Percentiles rank a stretch among this genome's conserved stretches.
Conservation (phyloP, 2,888 invertebrate species). For the Villa cingulata region DNA sequence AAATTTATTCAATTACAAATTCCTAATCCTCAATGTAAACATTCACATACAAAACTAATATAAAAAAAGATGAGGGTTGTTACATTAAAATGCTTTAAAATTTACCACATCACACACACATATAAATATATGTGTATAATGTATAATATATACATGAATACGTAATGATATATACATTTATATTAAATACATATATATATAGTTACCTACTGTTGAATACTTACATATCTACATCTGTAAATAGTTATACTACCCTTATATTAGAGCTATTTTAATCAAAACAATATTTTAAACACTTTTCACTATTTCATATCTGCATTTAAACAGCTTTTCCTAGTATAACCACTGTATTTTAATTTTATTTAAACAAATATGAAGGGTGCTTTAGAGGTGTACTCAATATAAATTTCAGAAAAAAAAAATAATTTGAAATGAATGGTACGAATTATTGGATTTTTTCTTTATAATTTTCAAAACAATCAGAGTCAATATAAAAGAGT, state of each 20-base stretch:
- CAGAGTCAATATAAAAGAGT: too few relatives aligned
- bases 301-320: constrained; percentile 1
- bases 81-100: background rate
- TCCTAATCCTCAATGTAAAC: constrained; percentile 17
- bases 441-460: too few relatives aligned
- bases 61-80: constrained; percentile 1
- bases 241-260: background rate
- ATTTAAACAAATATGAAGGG: background rate
- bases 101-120: background rate
- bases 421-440: too few relatives aligned
- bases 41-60: constrained; percentile 9
- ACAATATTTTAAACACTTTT: background rate
- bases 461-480: too few relatives aligned
- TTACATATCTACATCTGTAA: too few relatives aligned
- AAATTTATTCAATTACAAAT: constrained; percentile 19
- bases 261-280: background rate
- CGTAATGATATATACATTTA: too few relatives aligned
- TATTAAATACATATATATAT: background rate
- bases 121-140: background rate
- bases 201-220: too few relatives aligned
- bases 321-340: constrained; percentile 1
- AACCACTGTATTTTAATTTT: too few relatives aligned
- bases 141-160: too few relatives aligned
- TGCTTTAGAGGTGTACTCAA: background rate
- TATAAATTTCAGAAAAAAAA: too few relatives aligned